Evolutionary conservation across 2,888 invertebrate genomes (phyloP), one percentile per base, ranked within the genome.

Genomic region (Bugulina stolonifera): DNA sequence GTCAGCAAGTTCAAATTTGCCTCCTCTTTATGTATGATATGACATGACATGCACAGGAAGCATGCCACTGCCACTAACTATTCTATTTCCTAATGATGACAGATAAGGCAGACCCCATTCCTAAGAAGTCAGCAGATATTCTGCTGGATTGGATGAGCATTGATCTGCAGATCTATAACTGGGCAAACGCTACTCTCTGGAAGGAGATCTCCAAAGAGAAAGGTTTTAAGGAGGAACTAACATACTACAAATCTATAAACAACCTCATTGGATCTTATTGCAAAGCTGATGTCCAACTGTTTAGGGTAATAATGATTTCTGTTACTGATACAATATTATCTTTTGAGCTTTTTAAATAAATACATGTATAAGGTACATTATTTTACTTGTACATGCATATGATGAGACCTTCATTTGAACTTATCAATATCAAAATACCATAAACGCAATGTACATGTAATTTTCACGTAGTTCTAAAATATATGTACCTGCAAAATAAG

Each of bases 241-340:
- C 64, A 5, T 64, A 29, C 34, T 64, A 64, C n/a, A 64, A 64
- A 64, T 64, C 64, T 64, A 32, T 64, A 32, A 64, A 64, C 27
- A 64, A 32, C 32, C 34, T 64, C 3, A 27, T 64, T 14, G 64
- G 64, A 25, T 22, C 64, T 14, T 64, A 25, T 34, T 64, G 64
- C 32, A 64, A 64, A 64, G 64, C 64, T 32, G 64, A 64, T 32
- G 32, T 64, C 10, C 14, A 29, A 3, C 34, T 64, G 34, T 27
- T 64, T 3, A 64, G 64, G 34, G 64, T 64, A 14, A 57, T 52
- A 52, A 52, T 52, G 10, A 52, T 22, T 52, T 52, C 52, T 52
- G 52, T 22, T 52, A 10, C 22, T 22, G 22, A 22, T 52, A 22
- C 52, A 22, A 52, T 52, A 52, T 22, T 52, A 52, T 52, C 10